These are phyloP conservation scores for Drosophila planitibia DNA, from an alignment of 2,888 invertebrate genomes.

Conservation along the genomic window DNA sequence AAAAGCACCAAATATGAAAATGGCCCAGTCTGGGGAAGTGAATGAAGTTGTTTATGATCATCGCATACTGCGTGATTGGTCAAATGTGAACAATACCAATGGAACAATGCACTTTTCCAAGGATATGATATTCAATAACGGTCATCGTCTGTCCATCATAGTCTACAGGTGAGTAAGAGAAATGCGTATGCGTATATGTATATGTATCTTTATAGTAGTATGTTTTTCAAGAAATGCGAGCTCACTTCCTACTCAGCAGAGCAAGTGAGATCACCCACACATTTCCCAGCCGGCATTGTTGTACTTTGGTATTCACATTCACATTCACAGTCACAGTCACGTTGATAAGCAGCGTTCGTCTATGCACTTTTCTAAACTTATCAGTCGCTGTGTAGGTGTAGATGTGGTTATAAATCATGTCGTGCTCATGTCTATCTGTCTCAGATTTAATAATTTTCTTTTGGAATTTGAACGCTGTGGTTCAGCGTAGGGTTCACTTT, in stretches of 20 bases:
- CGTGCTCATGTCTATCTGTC: constrained; percentile 58
- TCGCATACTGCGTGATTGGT: constrained; percentile 84
- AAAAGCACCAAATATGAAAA: constrained; percentile 42
- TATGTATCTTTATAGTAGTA: background rate
- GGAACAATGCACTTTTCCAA: constrained; percentile 84
- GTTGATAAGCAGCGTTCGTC: constrained; percentile 62
- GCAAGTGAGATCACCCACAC: constrained; percentile 55
- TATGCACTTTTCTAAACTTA: constrained; percentile 61
- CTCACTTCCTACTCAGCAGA: constrained; percentile 30
- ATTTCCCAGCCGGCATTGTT: constrained; percentile 30
- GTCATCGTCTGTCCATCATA: constrained; percentile 92
- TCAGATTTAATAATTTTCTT: constrained; percentile 67
- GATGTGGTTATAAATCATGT: constrained; percentile 66
- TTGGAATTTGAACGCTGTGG: constrained; percentile 75
- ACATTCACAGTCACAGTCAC: constrained; percentile 17
- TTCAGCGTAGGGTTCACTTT: constrained; percentile 66
- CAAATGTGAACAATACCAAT: constrained; percentile 82
- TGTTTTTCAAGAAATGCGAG: background rate
- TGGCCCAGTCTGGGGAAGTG: constrained; percentile 70
- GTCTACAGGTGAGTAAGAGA: constrained; percentile 87
- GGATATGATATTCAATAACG: constrained; percentile 94
- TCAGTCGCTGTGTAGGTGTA: constrained; percentile 69
- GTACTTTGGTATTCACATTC: constrained; percentile 37
- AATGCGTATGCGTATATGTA: background rate
- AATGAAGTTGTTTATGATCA: constrained; percentile 84